Evolutionary conservation across 1,140 invertebrate genomes (phyloP).

Genomic region (Bathynomus jamesi): DNA sequence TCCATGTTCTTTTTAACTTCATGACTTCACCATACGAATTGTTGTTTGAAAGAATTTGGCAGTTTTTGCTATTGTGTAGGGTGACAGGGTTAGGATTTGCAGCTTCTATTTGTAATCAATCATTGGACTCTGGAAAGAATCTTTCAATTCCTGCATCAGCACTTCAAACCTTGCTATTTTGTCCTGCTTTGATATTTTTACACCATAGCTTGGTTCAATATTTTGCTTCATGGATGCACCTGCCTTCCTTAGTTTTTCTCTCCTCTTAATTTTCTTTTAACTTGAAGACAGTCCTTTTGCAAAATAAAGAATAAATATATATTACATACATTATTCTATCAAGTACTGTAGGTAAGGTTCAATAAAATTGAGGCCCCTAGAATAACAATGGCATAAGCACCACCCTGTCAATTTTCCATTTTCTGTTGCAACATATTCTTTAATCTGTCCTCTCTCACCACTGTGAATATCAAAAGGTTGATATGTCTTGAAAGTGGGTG

Average conservation of each 20-base stretch:
- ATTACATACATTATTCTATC: too few species aligned
- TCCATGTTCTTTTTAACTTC: neutral
- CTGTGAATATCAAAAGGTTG: too few species aligned
- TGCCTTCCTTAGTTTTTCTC: neutral
- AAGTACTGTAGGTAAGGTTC: too few species aligned
- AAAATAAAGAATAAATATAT: too few species aligned
- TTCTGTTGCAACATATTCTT: too few species aligned
- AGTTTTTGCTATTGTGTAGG: neutral
- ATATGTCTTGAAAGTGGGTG: too few species aligned
- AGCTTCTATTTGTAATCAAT: neutral
- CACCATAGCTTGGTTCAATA: neutral
- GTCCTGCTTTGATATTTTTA: neutral
- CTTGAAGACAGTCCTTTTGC: neutral
- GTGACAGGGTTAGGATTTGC: neutral
- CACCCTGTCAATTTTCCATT: too few species aligned
- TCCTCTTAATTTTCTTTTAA: neutral
- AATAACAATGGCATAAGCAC: too few species aligned
- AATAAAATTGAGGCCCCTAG: too few species aligned
- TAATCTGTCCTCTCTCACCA: too few species aligned
- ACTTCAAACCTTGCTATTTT: neutral
- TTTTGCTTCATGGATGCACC: neutral
- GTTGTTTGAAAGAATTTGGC: neutral
- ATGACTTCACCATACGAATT: neutral
- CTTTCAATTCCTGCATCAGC: neutral
- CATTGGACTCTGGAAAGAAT: neutral